Conservation (phyloP, 37 sponge, comb jelly and placozoan genomes). For the Dysidea cf. avara region DNA sequence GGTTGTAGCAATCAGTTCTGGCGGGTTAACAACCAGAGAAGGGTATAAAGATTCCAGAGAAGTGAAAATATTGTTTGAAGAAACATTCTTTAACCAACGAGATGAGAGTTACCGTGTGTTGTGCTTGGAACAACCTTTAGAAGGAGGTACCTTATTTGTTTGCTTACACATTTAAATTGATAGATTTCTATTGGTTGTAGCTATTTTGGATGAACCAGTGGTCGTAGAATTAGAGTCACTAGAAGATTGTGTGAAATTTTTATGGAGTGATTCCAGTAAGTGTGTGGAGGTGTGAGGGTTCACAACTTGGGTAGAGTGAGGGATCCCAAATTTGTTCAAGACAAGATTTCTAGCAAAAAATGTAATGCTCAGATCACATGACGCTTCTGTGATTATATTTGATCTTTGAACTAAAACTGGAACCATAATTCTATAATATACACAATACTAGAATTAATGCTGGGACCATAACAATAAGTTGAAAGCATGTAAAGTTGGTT, state of each 20-base stretch:
- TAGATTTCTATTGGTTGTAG: too few relatives aligned
- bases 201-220: slow-evolving; percentile 25
- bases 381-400: too few relatives aligned
- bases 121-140: slow-evolving; percentile 84
- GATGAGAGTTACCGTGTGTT: slow-evolving; percentile 89
- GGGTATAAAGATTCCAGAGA: slow-evolving; percentile 70
- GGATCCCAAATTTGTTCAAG: too few relatives aligned
- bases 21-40: slow-evolving; percentile 33
- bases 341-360: too few relatives aligned
- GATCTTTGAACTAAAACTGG: too few relatives aligned
- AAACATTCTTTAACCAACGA: slow-evolving; percentile 78
- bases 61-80: slow-evolving; percentile 95
- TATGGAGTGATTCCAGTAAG: slow-evolving; percentile 59
- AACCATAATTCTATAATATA: too few relatives aligned
- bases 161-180: not conserved
- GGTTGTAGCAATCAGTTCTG: slow-evolving; percentile 50
- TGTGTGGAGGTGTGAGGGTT: too few relatives aligned
- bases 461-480: too few relatives aligned
- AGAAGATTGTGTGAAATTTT: slow-evolving; percentile 60
- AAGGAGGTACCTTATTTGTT: slow-evolving; percentile 63
- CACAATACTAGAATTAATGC: too few relatives aligned
- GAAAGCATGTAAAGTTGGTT: too few relatives aligned
- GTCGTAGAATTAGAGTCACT: slow-evolving; percentile 40
- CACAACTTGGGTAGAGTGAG: too few relatives aligned
- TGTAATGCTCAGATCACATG: too few relatives aligned